Conservation (phyloP, 2,888 invertebrate species). For the Chymomyza fuscimana region DNA sequence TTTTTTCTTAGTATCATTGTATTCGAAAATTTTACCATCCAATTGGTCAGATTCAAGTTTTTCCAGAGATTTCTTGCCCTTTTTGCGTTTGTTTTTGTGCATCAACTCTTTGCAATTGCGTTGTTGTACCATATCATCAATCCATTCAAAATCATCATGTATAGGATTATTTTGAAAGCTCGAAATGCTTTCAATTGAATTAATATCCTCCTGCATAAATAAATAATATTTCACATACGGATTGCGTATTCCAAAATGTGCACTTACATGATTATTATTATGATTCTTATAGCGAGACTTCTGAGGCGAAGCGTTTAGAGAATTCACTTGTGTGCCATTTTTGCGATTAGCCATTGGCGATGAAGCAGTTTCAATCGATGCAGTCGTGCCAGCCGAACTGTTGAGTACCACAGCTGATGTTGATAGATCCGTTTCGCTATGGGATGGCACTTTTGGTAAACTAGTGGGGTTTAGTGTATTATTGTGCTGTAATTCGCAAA, state of each 20-base stretch:
- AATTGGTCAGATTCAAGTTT: constrained; percentile 62
- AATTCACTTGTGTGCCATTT: constrained; percentile 26
- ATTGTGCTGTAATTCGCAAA: constrained; percentile 36
- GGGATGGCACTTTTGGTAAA: constrained; percentile 58
- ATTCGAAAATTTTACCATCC: constrained; percentile 58
- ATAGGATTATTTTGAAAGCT: constrained; percentile 45
- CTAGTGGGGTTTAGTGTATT: constrained; percentile 40
- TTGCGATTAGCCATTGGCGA: constrained; percentile 52
- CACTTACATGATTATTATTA: constrained; percentile 71
- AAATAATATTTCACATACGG: background rate
- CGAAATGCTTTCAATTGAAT: constrained; percentile 77
- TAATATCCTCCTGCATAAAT: constrained; percentile 71
- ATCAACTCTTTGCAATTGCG: constrained; percentile 58
- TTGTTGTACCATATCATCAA: constrained; percentile 58
- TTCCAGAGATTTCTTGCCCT: constrained; percentile 63
- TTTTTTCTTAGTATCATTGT: constrained; percentile 44
- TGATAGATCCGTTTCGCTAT: constrained; percentile 47
- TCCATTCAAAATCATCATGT: constrained; percentile 65
- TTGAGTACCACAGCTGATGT: constrained; percentile 53
- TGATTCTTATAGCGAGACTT: constrained; percentile 61
- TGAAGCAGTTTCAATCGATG: constrained; percentile 61
- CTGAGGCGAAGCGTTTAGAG: constrained; percentile 46
- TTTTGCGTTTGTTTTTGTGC: constrained; percentile 70
- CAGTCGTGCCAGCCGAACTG: constrained; percentile 66
- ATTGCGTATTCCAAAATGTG: too few relatives aligned